Evolutionary conservation across 2,888 invertebrate genomes (phyloP).

Genomic region (Spisula subtruncata): DNA sequence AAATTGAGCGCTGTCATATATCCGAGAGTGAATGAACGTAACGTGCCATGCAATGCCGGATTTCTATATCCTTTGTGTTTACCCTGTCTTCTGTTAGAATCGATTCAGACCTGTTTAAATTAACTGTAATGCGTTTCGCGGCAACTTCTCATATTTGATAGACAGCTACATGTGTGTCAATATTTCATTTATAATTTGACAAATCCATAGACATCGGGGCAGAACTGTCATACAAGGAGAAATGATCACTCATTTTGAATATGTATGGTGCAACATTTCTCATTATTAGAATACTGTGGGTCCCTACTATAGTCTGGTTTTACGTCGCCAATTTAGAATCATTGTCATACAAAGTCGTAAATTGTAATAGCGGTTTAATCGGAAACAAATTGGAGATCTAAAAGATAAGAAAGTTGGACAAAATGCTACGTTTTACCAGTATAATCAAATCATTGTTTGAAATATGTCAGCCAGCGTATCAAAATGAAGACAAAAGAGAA

Average conservation of each 20-base stretch:
- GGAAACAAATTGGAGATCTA: not conserved
- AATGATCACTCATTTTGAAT: conserved; percentile 28
- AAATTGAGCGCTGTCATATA: no score
- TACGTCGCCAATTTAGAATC: conserved; percentile 20
- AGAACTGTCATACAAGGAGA: conserved; percentile 14
- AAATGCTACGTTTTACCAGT: not conserved
- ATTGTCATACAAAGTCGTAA: not conserved
- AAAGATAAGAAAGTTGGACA: not conserved
- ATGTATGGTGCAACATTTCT: conserved; percentile 29
- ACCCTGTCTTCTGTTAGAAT: not conserved
- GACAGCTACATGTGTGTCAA: conserved; percentile 25
- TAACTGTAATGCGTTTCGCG: conserved; percentile 20
- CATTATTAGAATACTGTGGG: not conserved
- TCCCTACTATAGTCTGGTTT: no score
- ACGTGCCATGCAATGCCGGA: not conserved
- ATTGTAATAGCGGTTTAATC: conserved; percentile 8
- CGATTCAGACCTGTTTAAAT: conserved; percentile 13
- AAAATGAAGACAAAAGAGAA: not conserved
- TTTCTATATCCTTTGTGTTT: conserved; percentile 15
- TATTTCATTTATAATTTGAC: conserved; percentile 30
- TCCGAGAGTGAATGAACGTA: no score
- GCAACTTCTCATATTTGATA: conserved; percentile 25
- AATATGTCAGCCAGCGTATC: not conserved
- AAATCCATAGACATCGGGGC: conserved; percentile 29
- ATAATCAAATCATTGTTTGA: not conserved